These are phyloP conservation scores for Halichoerus grypus DNA, from an alignment of 2,113 vertebrate genomes.

Conservation along the genomic window DNA sequence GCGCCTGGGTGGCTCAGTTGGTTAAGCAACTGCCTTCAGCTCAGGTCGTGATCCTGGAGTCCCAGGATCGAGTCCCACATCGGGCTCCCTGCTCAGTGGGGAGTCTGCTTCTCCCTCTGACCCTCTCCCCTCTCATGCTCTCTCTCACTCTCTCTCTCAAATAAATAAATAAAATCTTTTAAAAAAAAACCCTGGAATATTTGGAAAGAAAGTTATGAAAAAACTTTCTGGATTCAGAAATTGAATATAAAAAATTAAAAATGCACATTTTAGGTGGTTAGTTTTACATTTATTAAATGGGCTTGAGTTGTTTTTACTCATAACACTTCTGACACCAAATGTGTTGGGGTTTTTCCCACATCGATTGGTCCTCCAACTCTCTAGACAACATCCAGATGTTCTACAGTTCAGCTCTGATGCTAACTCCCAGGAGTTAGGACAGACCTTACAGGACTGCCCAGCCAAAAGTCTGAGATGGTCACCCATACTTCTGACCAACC, in stretches of 20 bases:
- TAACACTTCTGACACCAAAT: not conserved
- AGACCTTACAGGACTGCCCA: not conserved
- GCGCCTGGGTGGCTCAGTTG: no score
- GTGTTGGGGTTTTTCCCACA: not conserved
- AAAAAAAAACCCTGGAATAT: not conserved
- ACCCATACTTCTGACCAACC: not conserved
- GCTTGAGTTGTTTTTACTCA: not conserved
- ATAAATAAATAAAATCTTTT: no score
- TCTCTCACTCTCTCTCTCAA: no score
- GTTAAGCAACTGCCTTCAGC: no score
- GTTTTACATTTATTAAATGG: not conserved
- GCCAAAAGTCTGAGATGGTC: not conserved
- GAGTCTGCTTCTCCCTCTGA: no score
- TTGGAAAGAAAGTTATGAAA: constrained; percentile 1
- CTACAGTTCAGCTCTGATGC: not conserved
- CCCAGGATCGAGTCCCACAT: no score
- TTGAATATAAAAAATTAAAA: constrained; percentile 39
- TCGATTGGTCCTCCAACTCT: not conserved
- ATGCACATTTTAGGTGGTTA: not conserved
- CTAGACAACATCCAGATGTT: not conserved
- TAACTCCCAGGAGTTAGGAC: not conserved
- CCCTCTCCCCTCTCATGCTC: no score
- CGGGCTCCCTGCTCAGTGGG: no score
- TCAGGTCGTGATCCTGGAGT: no score
- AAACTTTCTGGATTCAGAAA: not conserved